These are phyloP conservation scores for Apodemus speciosus DNA, from an alignment of 2,113 vertebrate genomes.

Conservation along the genomic window DNA sequence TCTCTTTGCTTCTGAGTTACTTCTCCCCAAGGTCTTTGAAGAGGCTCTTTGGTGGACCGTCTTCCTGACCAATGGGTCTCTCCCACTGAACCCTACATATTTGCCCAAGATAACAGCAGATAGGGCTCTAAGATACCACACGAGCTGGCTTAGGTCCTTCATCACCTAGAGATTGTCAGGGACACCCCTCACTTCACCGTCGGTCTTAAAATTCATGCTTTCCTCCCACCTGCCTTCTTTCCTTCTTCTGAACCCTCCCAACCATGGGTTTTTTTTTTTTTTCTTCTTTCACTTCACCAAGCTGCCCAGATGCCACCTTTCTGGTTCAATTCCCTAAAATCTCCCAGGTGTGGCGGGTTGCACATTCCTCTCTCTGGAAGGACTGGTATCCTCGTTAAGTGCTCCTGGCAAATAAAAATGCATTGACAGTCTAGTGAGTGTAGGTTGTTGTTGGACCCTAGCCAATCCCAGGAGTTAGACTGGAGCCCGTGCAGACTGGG, in stretches of 20 bases:
- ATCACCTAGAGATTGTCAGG: not conserved
- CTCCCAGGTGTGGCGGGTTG: not conserved
- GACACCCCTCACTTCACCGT: not conserved
- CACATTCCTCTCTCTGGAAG: slow-evolving; percentile 34
- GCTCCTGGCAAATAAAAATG: slow-evolving; percentile 38
- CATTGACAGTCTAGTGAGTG: slow-evolving; percentile 16
- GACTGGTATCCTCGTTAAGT: slow-evolving; percentile 69
- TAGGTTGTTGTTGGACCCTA: not conserved
- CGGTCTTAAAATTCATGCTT: not conserved
- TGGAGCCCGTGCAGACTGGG: not conserved
- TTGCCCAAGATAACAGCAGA: not conserved
- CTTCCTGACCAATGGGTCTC: not conserved
- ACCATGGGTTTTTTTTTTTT: not conserved
- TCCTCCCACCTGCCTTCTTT: not conserved
- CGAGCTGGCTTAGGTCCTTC: not conserved
- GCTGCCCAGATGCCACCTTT: slow-evolving; percentile 13
- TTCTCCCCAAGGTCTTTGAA: not conserved
- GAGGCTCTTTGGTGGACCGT: not conserved
- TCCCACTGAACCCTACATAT: fast-evolving
- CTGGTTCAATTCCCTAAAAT: slow-evolving; percentile 22
- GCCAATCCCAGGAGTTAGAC: slow-evolving; percentile 39
- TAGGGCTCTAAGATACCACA: not conserved
- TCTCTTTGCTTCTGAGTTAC: not conserved
- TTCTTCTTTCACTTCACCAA: not conserved
- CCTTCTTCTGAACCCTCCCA: not conserved